Evolutionary conservation across 1,140 invertebrate species (phyloP).

Genomic region (Aleiodes sp.): DNA sequence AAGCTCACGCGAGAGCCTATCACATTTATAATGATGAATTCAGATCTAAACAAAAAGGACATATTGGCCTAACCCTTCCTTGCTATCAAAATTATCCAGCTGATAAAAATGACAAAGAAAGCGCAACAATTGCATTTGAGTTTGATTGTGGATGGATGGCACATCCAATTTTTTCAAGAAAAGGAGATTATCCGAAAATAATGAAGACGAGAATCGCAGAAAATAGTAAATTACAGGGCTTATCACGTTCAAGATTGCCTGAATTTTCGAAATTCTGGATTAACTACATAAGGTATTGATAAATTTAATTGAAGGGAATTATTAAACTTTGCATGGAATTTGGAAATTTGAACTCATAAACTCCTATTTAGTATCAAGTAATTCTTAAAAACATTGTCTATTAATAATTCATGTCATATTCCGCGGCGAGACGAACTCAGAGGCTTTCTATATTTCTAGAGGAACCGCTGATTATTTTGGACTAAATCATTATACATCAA

Average conservation of each 20-base stretch:
- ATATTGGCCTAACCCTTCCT: slow-evolving; percentile 23
- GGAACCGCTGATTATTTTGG: slow-evolving; percentile 50
- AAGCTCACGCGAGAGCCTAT: slow-evolving; percentile 68
- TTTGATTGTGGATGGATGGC: neutral
- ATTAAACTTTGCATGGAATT: too few species aligned
- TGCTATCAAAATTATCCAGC: neutral
- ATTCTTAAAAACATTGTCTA: too few species aligned
- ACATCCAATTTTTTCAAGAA: neutral
- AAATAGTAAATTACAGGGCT: neutral
- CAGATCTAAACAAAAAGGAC: slow-evolving; percentile 6
- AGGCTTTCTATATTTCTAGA: too few species aligned
- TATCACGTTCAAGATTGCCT: neutral
- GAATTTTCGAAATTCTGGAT: neutral
- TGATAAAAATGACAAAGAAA: neutral
- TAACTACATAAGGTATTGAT: too few species aligned
- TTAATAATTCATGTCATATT: too few species aligned
- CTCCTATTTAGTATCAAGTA: too few species aligned
- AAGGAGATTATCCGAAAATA: slow-evolving; percentile 3
- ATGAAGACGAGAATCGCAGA: neutral
- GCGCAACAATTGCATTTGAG: neutral
- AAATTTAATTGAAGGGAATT: too few species aligned
- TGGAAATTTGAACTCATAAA: too few species aligned
- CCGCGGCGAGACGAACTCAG: too few species aligned
- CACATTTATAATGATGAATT: slow-evolving; percentile 29
- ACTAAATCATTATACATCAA: slow-evolving; percentile 70